phyloP scores from a whole-genome alignment of 2,113 vertebrate species.

The Festucalex cinctus region DNA sequence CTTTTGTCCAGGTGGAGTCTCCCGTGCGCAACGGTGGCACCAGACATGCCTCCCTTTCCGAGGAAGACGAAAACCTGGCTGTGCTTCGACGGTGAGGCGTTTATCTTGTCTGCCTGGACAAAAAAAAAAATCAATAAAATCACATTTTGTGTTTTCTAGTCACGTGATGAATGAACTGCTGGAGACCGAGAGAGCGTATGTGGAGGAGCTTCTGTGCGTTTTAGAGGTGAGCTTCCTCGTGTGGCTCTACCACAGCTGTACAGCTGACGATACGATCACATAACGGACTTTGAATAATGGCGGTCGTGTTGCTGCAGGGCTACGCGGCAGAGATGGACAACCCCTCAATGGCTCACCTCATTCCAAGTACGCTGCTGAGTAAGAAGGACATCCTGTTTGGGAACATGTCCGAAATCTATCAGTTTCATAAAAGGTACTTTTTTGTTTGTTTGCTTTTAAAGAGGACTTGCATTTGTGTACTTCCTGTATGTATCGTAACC shows the following conservation, averaged over 20 bases:
- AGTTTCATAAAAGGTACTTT: constrained; percentile 90
- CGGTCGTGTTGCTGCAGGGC: constrained; percentile 70
- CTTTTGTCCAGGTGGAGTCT: constrained; percentile 74
- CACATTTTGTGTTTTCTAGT: constrained; percentile 65
- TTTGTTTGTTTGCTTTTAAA: not conserved
- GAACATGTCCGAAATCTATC: constrained; percentile 96
- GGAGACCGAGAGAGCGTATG: constrained; percentile 92
- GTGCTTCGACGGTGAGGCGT: constrained; percentile 83
- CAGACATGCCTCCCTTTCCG: constrained; percentile 80
- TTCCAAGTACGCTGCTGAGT: constrained; percentile 81
- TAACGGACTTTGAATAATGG: not conserved
- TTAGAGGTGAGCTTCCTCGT: constrained; percentile 78
- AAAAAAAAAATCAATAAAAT: not conserved
- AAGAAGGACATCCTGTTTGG: constrained; percentile 94
- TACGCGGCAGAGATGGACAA: constrained; percentile 97
- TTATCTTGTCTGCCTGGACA: not conserved
- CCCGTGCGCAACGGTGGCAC: constrained; percentile 70
- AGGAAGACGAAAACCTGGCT: constrained; percentile 92
- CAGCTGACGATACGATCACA: not conserved
- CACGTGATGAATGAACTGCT: constrained; percentile 97
- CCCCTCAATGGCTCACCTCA: constrained; percentile 84
- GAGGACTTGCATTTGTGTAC: not conserved
- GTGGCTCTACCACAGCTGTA: not conserved
- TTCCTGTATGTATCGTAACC: not conserved
- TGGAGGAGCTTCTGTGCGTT: constrained; percentile 96